Evolutionary conservation across 2,888 invertebrate species (phyloP), one percentile per base, ranked within the genome.

Genomic region (Electrophaes corylata): DNA sequence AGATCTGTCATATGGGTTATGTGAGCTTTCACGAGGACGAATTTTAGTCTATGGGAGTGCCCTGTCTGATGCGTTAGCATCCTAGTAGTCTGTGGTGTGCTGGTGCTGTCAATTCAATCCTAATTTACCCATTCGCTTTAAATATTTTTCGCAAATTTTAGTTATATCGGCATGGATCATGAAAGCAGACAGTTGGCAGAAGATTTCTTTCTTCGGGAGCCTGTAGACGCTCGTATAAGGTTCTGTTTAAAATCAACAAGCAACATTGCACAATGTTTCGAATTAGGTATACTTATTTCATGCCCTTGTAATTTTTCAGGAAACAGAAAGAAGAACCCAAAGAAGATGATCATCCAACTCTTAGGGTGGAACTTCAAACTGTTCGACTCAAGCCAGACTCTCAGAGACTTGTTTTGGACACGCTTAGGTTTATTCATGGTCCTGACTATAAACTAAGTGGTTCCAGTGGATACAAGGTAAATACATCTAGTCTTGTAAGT

Each of bases 361-460:
- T 95, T 0, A 96, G 95, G 81, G 95, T 96, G 61, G 96, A 96
- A 85, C 88, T 96, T 85, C 96, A 96, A 73, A 94, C 95, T 4
- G 83, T 96, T 43, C 92, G 94, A 4, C 83, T 96, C 18, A 93
- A 92, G 46, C 93, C 95, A 23, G 94, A 95, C 69, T 94, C 95
- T 1, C 95, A 96, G 75, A 94, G 95, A 75, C 90, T 94, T 70
- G 93, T 96, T 35, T 92, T 96, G 84, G 95, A 96, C 63, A 96
- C 96, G 2, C 81, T 96, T 48, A 94, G 94, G 62, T 93, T 93
- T 66, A 94, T 96, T 64, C 95, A 96, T 84, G 96, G 96, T n/a
- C 91, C 94, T 59, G 95, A 93, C 60, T 94, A 93, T 71, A 92
- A 92, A 72, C 81, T 94, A 56, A 88, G 89, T 20, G 93, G 91